These are phyloP conservation scores for Drosophila hamatofila DNA, from an alignment of 2,888 invertebrate genomes.

Conservation along the genomic window DNA sequence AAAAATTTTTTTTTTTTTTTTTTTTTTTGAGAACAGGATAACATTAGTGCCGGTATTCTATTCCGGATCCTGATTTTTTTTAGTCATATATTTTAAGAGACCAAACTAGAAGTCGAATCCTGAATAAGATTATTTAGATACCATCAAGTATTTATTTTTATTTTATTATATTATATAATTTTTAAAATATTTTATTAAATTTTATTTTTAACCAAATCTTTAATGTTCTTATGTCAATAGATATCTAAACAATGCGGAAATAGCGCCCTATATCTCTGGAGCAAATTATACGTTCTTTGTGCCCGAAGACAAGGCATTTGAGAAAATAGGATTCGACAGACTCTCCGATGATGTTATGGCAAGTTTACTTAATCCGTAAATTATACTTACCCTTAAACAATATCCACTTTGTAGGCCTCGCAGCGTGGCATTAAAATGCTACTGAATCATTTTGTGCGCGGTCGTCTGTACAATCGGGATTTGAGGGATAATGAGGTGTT, in stretches of 20 bases:
- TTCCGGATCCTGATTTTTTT: too few species aligned
- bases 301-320: conserved; percentile 89
- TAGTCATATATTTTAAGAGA: too few species aligned
- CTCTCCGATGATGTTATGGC: conserved; percentile 87
- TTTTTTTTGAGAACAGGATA: too few species aligned
- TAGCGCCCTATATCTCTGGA: conserved; percentile 88
- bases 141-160: too few species aligned
- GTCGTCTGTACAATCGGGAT: conserved; percentile 87
- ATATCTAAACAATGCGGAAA: conserved; percentile 88
- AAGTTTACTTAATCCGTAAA: conserved; percentile 33
- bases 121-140: too few species aligned
- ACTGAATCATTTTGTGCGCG: conserved; percentile 88
- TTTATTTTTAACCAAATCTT: too few species aligned
- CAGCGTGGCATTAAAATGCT: conserved; percentile 87
- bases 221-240: too few species aligned
- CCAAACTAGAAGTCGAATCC: too few species aligned
- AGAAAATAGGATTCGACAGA: conserved; percentile 87
- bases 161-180: neutral
- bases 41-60: too few species aligned
- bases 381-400: neutral
- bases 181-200: too few species aligned
- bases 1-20: too few species aligned
- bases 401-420: conserved; percentile 84
- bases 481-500: conserved; percentile 86
- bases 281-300: conserved; percentile 90